These are phyloP conservation scores for Panorpa germanica DNA, from an alignment of 2,888 invertebrate species.

Conservation along the genomic window DNA sequence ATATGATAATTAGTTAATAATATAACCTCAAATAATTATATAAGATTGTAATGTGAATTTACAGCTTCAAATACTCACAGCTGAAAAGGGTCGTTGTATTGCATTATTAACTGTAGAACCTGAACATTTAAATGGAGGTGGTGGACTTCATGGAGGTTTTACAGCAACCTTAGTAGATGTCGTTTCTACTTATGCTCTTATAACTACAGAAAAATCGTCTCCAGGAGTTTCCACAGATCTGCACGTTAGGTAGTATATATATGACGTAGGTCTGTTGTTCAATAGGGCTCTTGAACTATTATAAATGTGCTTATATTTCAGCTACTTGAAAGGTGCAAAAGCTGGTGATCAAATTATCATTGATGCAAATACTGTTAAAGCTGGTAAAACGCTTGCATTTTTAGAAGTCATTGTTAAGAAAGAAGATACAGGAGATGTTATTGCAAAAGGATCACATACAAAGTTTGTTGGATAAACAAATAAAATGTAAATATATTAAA, in stretches of 20 bases:
- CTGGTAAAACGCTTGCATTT: slow-evolving; percentile 66
- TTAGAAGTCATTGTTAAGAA: slow-evolving; percentile 60
- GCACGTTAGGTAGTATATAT: slow-evolving; percentile 55
- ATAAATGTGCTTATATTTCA: slow-evolving; percentile 22
- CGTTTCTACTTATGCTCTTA: slow-evolving; percentile 61
- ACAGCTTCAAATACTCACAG: no score
- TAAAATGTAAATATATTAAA: slow-evolving; percentile 10
- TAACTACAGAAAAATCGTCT: slow-evolving; percentile 38
- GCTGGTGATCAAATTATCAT: slow-evolving; percentile 63
- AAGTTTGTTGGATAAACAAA: slow-evolving; percentile 35
- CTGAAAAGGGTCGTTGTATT: slow-evolving; percentile 51
- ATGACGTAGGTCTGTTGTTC: slow-evolving; percentile 11
- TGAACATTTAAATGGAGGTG: slow-evolving; percentile 57
- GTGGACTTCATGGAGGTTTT: slow-evolving; percentile 71
- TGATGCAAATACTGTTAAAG: slow-evolving; percentile 55
- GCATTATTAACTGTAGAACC: slow-evolving; percentile 57
- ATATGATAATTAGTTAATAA: no score
- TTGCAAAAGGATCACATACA: slow-evolving; percentile 73
- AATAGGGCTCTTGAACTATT: slow-evolving; percentile 1
- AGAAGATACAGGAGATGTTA: slow-evolving; percentile 47
- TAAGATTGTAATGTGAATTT: no score
- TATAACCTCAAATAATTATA: no score
- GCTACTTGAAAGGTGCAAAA: slow-evolving; percentile 56
- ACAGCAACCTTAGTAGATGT: slow-evolving; percentile 54
- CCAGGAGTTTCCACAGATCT: slow-evolving; percentile 72